Percentiles rank a stretch among this genome's conserved stretches.
Evolutionary conservation across 1,140 invertebrate genomes (phyloP).

Genomic region (Pissodes strobi): DNA sequence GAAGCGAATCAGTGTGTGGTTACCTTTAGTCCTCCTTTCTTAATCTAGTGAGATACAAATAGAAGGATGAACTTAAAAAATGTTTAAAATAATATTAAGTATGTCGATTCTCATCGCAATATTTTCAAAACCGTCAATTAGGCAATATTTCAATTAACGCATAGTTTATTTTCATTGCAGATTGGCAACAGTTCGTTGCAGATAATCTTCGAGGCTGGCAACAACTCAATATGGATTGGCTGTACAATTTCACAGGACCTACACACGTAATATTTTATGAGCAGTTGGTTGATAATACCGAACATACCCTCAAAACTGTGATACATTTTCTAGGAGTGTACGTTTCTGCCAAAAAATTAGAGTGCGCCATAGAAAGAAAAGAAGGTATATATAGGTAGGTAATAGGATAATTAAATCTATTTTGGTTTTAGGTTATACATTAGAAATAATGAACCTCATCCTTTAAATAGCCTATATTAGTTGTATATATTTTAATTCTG

Average conservation of each 20-base stretch:
- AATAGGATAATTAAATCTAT: conserved; percentile 58
- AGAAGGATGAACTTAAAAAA: conserved; percentile 43
- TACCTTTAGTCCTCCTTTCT: too few species aligned
- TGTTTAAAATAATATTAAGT: not conserved
- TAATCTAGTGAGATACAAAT: too few species aligned
- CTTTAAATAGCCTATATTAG: too few species aligned
- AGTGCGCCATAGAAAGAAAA: conserved; percentile 64
- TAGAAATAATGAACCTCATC: not conserved
- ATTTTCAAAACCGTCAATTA: too few species aligned
- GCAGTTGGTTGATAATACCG: conserved; percentile 66
- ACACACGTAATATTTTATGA: conserved; percentile 75
- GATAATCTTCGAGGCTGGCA: conserved; percentile 71
- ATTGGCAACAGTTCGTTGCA: conserved; percentile 72
- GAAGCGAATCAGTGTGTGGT: too few species aligned
- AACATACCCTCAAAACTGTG: conserved; percentile 62
- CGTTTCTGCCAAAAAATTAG: conserved; percentile 59
- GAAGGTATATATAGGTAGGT: conserved; percentile 74
- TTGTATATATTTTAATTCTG: too few species aligned
- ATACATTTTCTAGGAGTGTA: conserved; percentile 66
- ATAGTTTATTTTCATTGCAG: conserved; percentile 53
- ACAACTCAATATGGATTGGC: conserved; percentile 70
- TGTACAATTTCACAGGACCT: conserved; percentile 69
- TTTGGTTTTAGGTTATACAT: not conserved
- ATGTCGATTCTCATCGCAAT: too few species aligned
- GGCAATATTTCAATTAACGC: not conserved